Evolutionary conservation across 2,797 vertebrate genomes (phyloP).

Genomic region (Adelosebastes latens): DNA sequence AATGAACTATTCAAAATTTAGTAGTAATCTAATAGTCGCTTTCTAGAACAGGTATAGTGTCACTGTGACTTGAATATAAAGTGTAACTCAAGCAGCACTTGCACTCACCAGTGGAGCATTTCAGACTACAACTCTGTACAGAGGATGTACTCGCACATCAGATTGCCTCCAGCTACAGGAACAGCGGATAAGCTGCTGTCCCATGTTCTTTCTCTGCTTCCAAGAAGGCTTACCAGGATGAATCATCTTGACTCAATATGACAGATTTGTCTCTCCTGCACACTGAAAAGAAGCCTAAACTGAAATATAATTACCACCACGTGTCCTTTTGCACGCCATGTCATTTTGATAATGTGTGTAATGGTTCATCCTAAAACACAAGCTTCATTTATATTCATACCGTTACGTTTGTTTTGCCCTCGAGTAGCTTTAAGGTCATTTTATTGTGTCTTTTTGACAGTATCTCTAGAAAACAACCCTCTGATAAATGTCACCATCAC

Average conservation of each 20-base stretch:
- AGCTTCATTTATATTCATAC: constrained; percentile 1
- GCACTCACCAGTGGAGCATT: constrained; percentile 12
- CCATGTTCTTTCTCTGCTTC: constrained; percentile 31
- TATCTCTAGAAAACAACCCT: background rate
- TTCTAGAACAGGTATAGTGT: background rate
- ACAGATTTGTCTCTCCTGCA: constrained; percentile 25
- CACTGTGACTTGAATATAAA: constrained; percentile 21
- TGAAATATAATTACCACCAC: constrained; percentile 20
- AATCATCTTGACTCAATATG: constrained; percentile 27
- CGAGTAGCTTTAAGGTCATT: constrained; percentile 1
- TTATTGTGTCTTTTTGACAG: background rate
- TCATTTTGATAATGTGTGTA: constrained; percentile 3
- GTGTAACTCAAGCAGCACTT: constrained; percentile 29
- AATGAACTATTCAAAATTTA: background rate
- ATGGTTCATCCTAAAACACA: constrained; percentile 22
- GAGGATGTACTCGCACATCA: constrained; percentile 12
- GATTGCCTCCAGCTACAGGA: constrained; percentile 33
- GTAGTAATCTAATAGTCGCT: background rate
- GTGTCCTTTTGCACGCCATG: background rate
- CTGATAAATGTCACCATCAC: background rate
- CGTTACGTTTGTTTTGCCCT: background rate
- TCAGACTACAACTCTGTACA: background rate
- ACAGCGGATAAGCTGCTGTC: constrained; percentile 21
- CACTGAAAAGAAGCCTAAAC: constrained; percentile 11
- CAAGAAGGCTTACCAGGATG: constrained; percentile 19